Evolutionary conservation across 2,888 invertebrate genomes (phyloP).

Genomic region (Tipula confusa): DNA sequence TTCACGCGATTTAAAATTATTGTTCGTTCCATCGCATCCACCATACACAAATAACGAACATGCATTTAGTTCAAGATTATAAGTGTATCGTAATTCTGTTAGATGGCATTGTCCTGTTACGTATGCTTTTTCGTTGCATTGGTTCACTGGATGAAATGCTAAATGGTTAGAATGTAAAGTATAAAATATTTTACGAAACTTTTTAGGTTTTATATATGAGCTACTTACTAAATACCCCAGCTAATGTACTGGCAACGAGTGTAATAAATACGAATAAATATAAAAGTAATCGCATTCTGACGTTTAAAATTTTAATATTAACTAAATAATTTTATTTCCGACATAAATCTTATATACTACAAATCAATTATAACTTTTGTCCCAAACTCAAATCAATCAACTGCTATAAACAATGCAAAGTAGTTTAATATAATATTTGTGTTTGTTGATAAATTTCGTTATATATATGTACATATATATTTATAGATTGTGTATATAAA

Average conservation of each 20-base stretch:
- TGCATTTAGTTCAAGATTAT: neutral
- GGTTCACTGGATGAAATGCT: neutral
- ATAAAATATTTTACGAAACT: too few relatives aligned
- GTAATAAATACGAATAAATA: neutral
- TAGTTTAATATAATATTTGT: neutral
- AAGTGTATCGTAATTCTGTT: neutral
- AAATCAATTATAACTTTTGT: neutral
- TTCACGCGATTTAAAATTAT: conserved; percentile 40
- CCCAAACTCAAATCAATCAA: neutral
- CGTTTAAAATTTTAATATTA: neutral
- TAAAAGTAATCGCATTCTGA: neutral
- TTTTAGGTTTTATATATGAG: neutral
- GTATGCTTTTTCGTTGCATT: neutral
- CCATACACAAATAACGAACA: neutral
- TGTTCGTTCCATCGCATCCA: neutral
- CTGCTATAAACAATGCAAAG: neutral
- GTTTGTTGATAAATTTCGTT: neutral
- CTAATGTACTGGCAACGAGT: neutral
- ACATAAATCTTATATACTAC: neutral
- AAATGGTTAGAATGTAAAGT: neutral
- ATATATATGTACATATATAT: neutral
- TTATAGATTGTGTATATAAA: neutral
- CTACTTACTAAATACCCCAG: neutral
- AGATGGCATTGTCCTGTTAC: neutral
- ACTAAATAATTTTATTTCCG: neutral